These are phyloP conservation scores for Spea bombifrons DNA, from an alignment of 2,113 vertebrate genomes.

Conservation along the genomic window DNA sequence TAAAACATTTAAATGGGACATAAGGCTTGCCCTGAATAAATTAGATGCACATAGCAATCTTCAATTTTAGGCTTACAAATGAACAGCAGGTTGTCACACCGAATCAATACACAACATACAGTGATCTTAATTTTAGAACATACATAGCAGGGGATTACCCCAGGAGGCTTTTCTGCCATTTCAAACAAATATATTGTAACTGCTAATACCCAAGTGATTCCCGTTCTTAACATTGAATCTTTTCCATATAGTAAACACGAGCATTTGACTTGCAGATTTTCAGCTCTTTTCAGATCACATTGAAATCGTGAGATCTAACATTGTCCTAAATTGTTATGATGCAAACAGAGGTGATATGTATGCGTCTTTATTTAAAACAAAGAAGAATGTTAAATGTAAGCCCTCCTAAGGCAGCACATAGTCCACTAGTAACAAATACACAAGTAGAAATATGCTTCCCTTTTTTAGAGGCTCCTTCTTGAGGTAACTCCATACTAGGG, in stretches of 20 bases:
- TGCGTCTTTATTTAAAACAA: no score
- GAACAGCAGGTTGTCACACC: slow-evolving; percentile 43
- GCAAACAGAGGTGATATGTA: no score
- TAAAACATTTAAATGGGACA: slow-evolving; percentile 9
- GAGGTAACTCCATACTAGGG: no score
- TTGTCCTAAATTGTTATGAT: background rate
- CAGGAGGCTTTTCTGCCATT: slow-evolving; percentile 37
- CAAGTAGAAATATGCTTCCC: no score
- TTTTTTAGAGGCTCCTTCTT: no score
- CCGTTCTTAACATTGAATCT: slow-evolving; percentile 34
- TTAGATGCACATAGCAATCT: slow-evolving; percentile 8
- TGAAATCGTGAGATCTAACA: slow-evolving; percentile 16
- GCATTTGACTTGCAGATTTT: slow-evolving; percentile 41
- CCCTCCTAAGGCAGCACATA: no score
- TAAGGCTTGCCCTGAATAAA: slow-evolving; percentile 16
- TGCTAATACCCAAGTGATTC: slow-evolving; percentile 21
- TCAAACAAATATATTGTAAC: slow-evolving; percentile 38
- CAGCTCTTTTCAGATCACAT: slow-evolving; percentile 19
- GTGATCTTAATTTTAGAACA: slow-evolving; percentile 38
- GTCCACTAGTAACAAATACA: no score
- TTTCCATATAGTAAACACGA: slow-evolving; percentile 24
- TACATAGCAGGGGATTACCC: slow-evolving; percentile 31
- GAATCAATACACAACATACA: slow-evolving; percentile 36
- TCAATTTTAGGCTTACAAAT: slow-evolving; percentile 15
- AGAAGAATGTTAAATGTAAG: no score